Percentiles rank a stretch among this genome's conserved stretches.
phyloP scores from a whole-genome alignment of 2,797 vertebrate species.

The Delichon dasypus region DNA sequence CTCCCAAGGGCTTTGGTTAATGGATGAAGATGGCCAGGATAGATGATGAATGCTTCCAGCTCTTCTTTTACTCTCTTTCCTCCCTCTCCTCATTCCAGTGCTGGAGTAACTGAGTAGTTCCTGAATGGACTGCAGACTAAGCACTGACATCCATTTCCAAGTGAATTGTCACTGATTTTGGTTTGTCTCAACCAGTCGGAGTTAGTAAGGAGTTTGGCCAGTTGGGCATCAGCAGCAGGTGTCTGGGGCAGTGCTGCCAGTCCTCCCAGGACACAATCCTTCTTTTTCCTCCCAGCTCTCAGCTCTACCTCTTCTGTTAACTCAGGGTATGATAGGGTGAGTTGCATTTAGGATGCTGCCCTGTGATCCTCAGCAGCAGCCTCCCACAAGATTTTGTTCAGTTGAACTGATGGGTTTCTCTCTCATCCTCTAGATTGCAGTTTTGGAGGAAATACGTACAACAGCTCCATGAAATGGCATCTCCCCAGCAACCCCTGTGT shows the following conservation, averaged over 20 bases:
- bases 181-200: not conserved
- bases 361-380: not conserved
- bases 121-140: not conserved
- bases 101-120: not conserved
- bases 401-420: not conserved
- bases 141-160: not conserved
- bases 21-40: not conserved
- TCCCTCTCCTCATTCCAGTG: not conserved
- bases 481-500: constrained; percentile 84
- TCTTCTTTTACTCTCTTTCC: not conserved
- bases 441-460: constrained; percentile 86
- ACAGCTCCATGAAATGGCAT: constrained; percentile 92
- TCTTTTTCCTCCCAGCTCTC: not conserved
- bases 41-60: not conserved
- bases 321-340: not conserved
- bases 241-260: not conserved
- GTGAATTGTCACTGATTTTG: not conserved
- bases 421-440: constrained; percentile 80
- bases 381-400: not conserved
- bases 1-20: not conserved
- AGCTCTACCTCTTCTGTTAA: not conserved
- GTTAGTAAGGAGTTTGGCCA: not conserved
- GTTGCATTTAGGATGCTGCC: not conserved
- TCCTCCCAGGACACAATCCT: accelerated
- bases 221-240: not conserved